Evolutionary conservation across 2,797 vertebrate species (phyloP), one percentile per base, ranked within the genome.

Genomic region (Mareca penelope): DNA sequence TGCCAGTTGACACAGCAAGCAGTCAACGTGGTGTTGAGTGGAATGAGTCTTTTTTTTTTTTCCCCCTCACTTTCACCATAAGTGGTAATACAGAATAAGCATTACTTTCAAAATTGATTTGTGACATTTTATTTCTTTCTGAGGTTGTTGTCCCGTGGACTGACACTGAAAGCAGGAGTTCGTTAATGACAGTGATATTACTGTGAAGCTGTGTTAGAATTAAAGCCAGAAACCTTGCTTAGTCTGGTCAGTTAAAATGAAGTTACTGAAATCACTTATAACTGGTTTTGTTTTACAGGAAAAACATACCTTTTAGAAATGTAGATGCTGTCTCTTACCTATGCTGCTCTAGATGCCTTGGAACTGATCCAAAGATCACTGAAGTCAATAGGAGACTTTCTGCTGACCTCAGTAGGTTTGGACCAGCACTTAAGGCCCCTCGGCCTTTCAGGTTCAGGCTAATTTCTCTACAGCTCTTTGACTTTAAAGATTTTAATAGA

Each of bases 251-350:
- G 73, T 48, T 48, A 24, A 48, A 95, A 64, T 86, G 70, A 92
- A 93, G 52, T 88, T 84, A 56, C 31, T 81, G 80, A 75, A 90
- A 60, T 76, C 8, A 19, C 56, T 73, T 85, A 19, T 33, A 87
- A 39, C 63, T 89, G 87, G 24, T 79, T 92, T 96, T 83, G 28
- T 78, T 94, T 71, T 79, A 79, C 73, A 81, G 93, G 46, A 50
- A 55, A 94, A 92, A 53, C 12, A 19, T 67, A 73, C 16, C 22
- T 92, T 92, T 85, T 92, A 56, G 88, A 64, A 88, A 52, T 48
- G 55, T 40, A 81, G 80, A 35, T 64, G 31, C 46, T 65, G 23
- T 75, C 31, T 80, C 31, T 89, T 84, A 37, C 46, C 67, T 85
- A 0, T 86, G 53, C 63, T 91, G 7, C 35, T 88, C 15, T 90